A percentile compares a stretch with the other conserved stretches of the same genome.
phyloP scores from a whole-genome alignment of 64 coral and sea anemone species.

The Stichodactyla mertensii region DNA sequence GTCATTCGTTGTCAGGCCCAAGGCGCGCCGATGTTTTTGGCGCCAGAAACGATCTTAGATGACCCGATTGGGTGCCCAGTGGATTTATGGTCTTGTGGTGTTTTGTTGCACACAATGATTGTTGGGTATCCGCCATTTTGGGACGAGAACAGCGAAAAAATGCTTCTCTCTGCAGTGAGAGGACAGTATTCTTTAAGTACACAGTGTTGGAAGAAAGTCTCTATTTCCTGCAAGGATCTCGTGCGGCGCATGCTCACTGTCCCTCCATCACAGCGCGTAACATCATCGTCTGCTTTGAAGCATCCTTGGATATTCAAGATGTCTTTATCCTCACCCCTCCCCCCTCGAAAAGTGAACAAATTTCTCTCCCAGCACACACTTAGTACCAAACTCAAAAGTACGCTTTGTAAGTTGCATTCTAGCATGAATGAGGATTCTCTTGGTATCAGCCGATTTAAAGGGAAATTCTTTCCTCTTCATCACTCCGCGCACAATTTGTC shows the following conservation, averaged over 20 bases:
- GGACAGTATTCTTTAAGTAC: constrained; percentile 58
- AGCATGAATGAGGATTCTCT: constrained; percentile 69
- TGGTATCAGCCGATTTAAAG: constrained; percentile 46
- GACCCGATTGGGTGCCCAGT: constrained; percentile 72
- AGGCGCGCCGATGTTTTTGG: constrained; percentile 87
- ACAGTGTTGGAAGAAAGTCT: constrained; percentile 64
- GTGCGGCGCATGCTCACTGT: constrained; percentile 54
- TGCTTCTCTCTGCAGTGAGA: constrained; percentile 65
- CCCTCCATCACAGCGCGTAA: constrained; percentile 48
- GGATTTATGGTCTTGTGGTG: constrained; percentile 88
- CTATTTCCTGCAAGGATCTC: constrained; percentile 59
- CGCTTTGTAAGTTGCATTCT: constrained; percentile 68
- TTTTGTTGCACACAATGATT: constrained; percentile 67
- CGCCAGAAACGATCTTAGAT: constrained; percentile 90
- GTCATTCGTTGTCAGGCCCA: constrained; percentile 71
- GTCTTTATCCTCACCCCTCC: constrained; percentile 25
- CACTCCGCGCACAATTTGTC: constrained; percentile 81
- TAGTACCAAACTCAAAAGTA: constrained; percentile 59
- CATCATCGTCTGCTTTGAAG: constrained; percentile 54
- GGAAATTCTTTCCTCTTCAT: constrained; percentile 82
- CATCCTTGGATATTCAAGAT: constrained; percentile 72
- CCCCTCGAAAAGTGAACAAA: constrained; percentile 44
- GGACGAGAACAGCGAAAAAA: constrained; percentile 70
- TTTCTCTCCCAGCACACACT: constrained; percentile 47
- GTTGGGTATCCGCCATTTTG: constrained; percentile 91